phyloP scores from a whole-genome alignment of 2,113 vertebrate species.

The Donacobius atricapilla region DNA sequence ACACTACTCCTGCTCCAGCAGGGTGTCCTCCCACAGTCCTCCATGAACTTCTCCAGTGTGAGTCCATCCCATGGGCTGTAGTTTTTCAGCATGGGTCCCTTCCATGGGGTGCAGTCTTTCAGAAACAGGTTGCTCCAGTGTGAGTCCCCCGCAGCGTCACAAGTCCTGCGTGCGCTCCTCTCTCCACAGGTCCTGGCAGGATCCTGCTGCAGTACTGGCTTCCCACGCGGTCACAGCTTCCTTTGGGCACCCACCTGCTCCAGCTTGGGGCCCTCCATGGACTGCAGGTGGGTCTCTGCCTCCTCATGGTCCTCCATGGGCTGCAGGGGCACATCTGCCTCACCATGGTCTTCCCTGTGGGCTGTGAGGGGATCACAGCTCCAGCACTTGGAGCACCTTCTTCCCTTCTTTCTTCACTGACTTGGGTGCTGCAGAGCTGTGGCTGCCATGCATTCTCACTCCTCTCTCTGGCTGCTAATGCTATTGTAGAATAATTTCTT shows the following conservation, averaged over 20 bases:
- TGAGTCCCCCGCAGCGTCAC: background rate
- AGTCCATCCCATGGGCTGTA: background rate
- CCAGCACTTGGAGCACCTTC: too few relatives aligned
- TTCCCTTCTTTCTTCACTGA: background rate
- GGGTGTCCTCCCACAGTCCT: background rate
- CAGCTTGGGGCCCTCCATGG: background rate
- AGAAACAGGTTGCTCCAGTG: background rate
- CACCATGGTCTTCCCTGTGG: too few relatives aligned
- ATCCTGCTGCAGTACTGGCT: background rate
- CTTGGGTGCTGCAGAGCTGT: background rate
- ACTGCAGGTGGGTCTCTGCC: background rate
- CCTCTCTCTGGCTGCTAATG: background rate
- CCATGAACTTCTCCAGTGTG: background rate
- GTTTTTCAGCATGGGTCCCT: background rate
- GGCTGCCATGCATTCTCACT: background rate
- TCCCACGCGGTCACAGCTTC: background rate
- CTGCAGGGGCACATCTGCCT: background rate
- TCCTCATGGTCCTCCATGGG: background rate
- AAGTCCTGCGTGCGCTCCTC: too few relatives aligned
- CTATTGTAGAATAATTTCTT: background rate
- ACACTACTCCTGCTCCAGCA: background rate
- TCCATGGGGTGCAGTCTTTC: background rate
- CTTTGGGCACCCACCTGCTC: background rate
- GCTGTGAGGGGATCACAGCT: background rate
- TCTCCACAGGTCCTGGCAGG: background rate